phyloP scores from a whole-genome alignment of 2,888 invertebrate genomes.

The Mesorhabditis belari region DNA sequence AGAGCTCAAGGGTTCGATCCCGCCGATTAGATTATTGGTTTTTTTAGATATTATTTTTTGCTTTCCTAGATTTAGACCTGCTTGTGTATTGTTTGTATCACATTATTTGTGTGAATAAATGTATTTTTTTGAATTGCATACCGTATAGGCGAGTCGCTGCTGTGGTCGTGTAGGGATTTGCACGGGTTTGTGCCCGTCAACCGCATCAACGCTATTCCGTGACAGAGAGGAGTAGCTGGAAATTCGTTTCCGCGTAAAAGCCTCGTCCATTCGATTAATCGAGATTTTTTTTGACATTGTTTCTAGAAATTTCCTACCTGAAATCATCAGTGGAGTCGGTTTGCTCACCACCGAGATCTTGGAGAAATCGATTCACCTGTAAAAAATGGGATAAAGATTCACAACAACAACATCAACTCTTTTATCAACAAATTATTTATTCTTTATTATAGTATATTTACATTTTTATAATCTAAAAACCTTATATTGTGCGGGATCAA shows the following conservation, averaged over 20 bases:
- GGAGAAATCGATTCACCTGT: neutral
- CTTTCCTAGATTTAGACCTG: too few relatives aligned
- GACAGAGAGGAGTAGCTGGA: neutral
- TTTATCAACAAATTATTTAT: neutral
- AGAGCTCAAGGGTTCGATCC: too few relatives aligned
- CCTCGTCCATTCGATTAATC: too few relatives aligned
- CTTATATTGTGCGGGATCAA: neutral
- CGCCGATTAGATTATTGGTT: too few relatives aligned
- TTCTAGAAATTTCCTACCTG: neutral
- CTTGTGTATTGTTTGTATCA: too few relatives aligned
- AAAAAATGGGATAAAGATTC: neutral
- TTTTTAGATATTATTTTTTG: too few relatives aligned
- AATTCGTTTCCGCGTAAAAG: too few relatives aligned
- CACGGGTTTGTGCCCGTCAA: neutral
- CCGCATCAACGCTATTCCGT: neutral
- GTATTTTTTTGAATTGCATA: too few relatives aligned
- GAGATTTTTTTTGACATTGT: neutral
- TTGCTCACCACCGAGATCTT: neutral
- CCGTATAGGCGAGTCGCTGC: too few relatives aligned
- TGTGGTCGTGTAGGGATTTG: neutral
- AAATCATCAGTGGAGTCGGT: neutral
- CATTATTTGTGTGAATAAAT: too few relatives aligned
- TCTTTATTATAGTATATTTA: too few relatives aligned
- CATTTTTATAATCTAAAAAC: neutral
- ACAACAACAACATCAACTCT: too few relatives aligned